Evolutionary conservation across 2,113 vertebrate genomes (phyloP), one percentile per base, ranked within the genome.

Genomic region (Lepus timidus): DNA sequence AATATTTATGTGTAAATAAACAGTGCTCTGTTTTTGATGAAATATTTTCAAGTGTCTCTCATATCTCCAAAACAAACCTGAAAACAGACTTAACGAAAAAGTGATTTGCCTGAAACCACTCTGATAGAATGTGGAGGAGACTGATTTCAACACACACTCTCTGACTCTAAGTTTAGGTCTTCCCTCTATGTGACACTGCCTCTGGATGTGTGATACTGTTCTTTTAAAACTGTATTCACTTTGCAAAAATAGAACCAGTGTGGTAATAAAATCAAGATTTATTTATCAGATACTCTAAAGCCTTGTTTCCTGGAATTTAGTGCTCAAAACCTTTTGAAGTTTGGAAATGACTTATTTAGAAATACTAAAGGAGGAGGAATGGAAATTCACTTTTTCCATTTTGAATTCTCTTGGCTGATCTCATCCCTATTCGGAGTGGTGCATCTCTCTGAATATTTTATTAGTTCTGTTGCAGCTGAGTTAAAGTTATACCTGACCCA

Each of bases 271-370:
- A 85, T 36, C 19, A 95, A 44, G 17, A 80, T 93, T 95, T 92
- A 88, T 88, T 68, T 96, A 92, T 88, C 58, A 93, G 74, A 67
- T 7, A 74, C 62, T 86, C 44, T 7, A 76, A 51, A 91, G 90
- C 51, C 23, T 88, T 94, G 51, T 76, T 94, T 95, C 80, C 39
- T 61, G 29, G 75, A 95, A 96, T 91, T 94, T 91, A 94, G 84
- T 78, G 83, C 67, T 82, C 87, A 31, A 3, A 61, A 96, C 39
- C 27, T 95, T 74, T 93, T 81, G 49, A 95, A 91, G 61, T 6
- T 93, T 91, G 83, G 89, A 91, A 94, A 84, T 73, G n/a, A 86
- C 83, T 96, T 70, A 94, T 91, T 95, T 86, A 93, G 94, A 93
- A 89, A 86, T 88, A 88, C 49, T 67, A 80, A 93, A 92, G 74